Evolutionary conservation across 2,113 vertebrate genomes (phyloP), one percentile per base, ranked within the genome.

Genomic region (Morphnarchus princeps): DNA sequence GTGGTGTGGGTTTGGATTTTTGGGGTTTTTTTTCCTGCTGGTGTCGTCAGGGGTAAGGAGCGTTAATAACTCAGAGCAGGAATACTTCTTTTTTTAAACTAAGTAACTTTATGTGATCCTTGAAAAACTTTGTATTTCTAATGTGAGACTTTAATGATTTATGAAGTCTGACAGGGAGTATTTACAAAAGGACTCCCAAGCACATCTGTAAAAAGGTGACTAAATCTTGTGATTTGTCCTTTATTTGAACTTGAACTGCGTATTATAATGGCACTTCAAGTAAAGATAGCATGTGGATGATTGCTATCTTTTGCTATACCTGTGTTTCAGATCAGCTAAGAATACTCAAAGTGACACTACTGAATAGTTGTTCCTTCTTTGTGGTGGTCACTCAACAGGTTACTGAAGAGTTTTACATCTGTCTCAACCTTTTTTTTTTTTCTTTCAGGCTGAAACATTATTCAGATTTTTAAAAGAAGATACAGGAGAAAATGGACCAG

Each of bases 361-460:
- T 82, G 49, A 63, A 47, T 34, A 69, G 10, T 31, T 63, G 6
- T 40, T 55, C 17, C 13, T 76, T 61, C 5, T 80, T 47, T 62
- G 5, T 58, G 20, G 9, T 91, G 16, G 31, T 54, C 11, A 14
- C 9, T 86, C 25, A 50, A 12, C 12, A 73, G 19, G 15, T 73
- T 61, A 14, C 61, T 90, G 61, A 45, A 14, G 65, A 52, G 11
- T 61, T 94, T 58, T 89, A 65, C 20, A 40, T 59, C 4, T 74
- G 13, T 71, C 36, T 91, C 28, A 36, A 57, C 19, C 3, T 78
- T 52, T 26, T 49, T 15, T 95, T 92, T 26, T 26, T 50, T 42
- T 6, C 15, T 85, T 97, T 83, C 78, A 99, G 98, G 94, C 93
- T 99, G 93, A 98, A 98, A 79, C 98, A 98, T 97, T 99, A 98